Evolutionary conservation across 2,888 invertebrate genomes (phyloP).

Genomic region (Drosophila recens): DNA sequence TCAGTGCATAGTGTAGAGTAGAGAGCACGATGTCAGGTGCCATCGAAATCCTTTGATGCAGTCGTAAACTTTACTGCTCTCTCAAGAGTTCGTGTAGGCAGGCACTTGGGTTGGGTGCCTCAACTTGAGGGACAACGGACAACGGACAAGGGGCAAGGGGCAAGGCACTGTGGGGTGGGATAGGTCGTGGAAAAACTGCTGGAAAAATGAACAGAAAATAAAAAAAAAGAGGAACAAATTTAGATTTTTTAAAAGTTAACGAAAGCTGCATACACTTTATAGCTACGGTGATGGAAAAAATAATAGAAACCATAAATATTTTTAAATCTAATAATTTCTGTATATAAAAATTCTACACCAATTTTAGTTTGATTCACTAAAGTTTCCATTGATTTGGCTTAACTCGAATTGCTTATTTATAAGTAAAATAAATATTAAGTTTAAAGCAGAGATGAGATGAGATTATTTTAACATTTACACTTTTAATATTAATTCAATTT

Average conservation of each 20-base stretch:
- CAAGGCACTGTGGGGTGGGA: neutral
- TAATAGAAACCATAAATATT: too few relatives aligned
- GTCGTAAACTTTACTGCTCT: slow-evolving; percentile 69
- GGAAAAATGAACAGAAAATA: neutral
- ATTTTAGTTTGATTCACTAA: too few relatives aligned
- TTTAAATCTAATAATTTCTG: too few relatives aligned
- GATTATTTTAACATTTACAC: too few relatives aligned
- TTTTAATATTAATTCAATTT: too few relatives aligned
- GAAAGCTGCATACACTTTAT: neutral
- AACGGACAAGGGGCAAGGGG: neutral
- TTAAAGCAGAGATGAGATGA: too few relatives aligned
- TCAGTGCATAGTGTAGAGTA: slow-evolving; percentile 17
- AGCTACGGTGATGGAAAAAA: too few relatives aligned
- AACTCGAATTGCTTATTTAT: too few relatives aligned
- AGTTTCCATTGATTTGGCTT: too few relatives aligned
- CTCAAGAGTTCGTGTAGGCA: slow-evolving; percentile 41
- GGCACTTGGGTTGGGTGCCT: slow-evolving; percentile 8
- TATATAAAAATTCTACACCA: too few relatives aligned
- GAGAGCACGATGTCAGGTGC: slow-evolving; percentile 45
- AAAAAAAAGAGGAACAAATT: neutral
- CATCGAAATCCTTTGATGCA: slow-evolving; percentile 72
- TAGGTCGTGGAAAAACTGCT: slow-evolving; percentile 20
- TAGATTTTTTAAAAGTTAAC: neutral
- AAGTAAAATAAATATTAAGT: too few relatives aligned
- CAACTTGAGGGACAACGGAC: neutral